Evolutionary conservation across 2,888 invertebrate genomes (phyloP).

Genomic region (Harpagoxenus sublaevis): DNA sequence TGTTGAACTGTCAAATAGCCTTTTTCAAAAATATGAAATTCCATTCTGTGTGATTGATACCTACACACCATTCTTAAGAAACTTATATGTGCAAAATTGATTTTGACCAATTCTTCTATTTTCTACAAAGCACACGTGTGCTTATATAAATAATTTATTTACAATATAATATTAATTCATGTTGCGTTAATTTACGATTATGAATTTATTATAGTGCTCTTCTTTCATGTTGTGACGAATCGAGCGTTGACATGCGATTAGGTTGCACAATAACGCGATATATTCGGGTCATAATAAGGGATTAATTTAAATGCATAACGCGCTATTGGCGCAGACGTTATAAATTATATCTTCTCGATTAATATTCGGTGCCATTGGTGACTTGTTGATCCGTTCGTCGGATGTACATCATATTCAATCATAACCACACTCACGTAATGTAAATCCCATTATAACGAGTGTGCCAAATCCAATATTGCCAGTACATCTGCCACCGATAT

Average conservation of each 20-base stretch:
- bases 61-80: background rate
- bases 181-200: no score
- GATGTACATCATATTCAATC: background rate
- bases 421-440: slow-evolving; percentile 61
- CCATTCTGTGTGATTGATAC: background rate
- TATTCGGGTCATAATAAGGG: slow-evolving; percentile 47
- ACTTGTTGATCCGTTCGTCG: slow-evolving; percentile 70
- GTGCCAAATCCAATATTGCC: slow-evolving; percentile 58
- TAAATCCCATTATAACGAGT: slow-evolving; percentile 72
- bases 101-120: background rate
- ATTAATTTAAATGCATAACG: slow-evolving; percentile 68
- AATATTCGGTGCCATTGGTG: slow-evolving; percentile 66
- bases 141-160: background rate
- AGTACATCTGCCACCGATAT: slow-evolving; percentile 59
- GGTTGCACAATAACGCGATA: no score
- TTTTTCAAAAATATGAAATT: background rate
- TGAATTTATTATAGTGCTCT: no score
- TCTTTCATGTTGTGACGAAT: no score
- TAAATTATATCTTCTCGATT: slow-evolving; percentile 68
- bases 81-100: background rate
- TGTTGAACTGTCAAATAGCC: no score
- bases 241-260: no score
- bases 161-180: background rate
- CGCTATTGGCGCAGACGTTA: slow-evolving; percentile 40
- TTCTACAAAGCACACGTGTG: background rate